These are phyloP conservation scores for Knipowitschia caucasica DNA, from an alignment of 2,797 vertebrate genomes.

Conservation along the genomic window DNA sequence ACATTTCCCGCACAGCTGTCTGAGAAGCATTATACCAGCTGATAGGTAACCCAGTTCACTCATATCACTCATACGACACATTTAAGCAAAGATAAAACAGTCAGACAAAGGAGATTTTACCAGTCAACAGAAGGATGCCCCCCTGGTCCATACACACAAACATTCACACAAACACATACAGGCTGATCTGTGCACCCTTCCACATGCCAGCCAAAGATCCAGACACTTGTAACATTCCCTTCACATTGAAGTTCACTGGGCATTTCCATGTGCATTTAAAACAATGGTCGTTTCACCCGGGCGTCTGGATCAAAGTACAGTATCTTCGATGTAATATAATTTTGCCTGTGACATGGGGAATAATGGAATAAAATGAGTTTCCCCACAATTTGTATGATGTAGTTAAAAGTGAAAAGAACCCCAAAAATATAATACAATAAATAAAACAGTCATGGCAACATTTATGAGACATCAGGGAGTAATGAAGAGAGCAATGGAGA, in stretches of 20 bases:
- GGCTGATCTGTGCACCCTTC: slow-evolving; percentile 30
- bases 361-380: slow-evolving; percentile 34
- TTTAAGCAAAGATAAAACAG: slow-evolving; percentile 33
- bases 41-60: slow-evolving; percentile 39
- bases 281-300: slow-evolving; percentile 37
- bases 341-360: slow-evolving; percentile 56
- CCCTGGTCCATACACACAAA: slow-evolving; percentile 28
- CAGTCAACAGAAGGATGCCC: slow-evolving; percentile 37
- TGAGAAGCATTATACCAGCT: slow-evolving; percentile 33
- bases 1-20: slow-evolving; percentile 49
- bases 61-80: slow-evolving; percentile 30
- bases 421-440: slow-evolving; percentile 69
- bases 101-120: slow-evolving; percentile 62
- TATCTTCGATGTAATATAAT: slow-evolving; percentile 67
- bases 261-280: slow-evolving; percentile 52
- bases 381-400: slow-evolving; percentile 31
- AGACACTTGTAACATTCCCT: slow-evolving; percentile 70
- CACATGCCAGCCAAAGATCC: slow-evolving; percentile 44
- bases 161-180: slow-evolving; percentile 13
- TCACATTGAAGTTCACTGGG: slow-evolving; percentile 67
- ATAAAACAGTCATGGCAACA: slow-evolving; percentile 71
- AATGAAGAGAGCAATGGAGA: slow-evolving; percentile 62
- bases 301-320: slow-evolving; percentile 65
- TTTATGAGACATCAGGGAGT: slow-evolving; percentile 44
- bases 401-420: slow-evolving; percentile 24